These are phyloP conservation scores for Zalophus californianus DNA, from an alignment of 2,797 vertebrate genomes.

Conservation along the genomic window DNA sequence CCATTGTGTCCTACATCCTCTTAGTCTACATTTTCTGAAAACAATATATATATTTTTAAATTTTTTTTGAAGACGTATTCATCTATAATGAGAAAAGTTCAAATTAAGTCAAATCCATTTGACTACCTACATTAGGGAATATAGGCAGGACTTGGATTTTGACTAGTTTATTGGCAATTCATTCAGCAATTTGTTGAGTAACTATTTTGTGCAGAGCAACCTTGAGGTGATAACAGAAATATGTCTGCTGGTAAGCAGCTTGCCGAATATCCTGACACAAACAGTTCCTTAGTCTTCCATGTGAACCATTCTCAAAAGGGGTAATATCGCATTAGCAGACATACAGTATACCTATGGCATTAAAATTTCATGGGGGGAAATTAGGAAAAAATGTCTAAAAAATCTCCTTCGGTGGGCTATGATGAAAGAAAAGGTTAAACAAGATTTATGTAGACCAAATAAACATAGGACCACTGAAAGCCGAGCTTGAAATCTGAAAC, in stretches of 20 bases:
- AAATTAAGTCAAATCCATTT: slow-evolving; percentile 34
- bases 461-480: background rate
- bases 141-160: background rate
- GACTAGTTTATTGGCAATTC: slow-evolving; percentile 8
- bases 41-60: background rate
- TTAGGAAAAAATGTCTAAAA: background rate
- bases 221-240: background rate
- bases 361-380: background rate
- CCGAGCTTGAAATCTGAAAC: slow-evolving; percentile 28
- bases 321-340: background rate
- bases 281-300: background rate
- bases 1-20: background rate
- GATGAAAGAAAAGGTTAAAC: background rate
- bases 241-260: slow-evolving; percentile 21
- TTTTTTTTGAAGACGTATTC: background rate
- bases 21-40: slow-evolving; percentile 41
- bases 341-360: background rate
- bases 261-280: background rate
- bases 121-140: background rate
- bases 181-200: background rate
- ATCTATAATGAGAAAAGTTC: background rate
- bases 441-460: background rate
- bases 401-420: background rate
- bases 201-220: background rate
- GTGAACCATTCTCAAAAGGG: background rate